These are phyloP conservation scores for Plebejus argus DNA, from an alignment of 2,888 invertebrate genomes.

Conservation along the genomic window DNA sequence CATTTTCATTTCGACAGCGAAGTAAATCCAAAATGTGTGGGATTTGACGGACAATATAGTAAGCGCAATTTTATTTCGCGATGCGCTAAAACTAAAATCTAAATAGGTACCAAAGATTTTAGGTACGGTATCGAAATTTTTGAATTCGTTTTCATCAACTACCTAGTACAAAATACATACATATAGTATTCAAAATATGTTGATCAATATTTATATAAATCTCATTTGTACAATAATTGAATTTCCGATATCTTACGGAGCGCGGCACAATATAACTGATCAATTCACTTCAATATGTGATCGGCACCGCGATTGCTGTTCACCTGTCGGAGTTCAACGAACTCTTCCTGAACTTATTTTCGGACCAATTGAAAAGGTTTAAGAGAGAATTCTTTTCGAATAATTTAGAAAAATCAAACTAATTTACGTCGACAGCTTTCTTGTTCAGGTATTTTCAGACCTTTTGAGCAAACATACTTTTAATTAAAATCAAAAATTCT, in stretches of 20 bases:
- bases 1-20: not conserved
- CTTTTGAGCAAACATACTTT: not conserved
- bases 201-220: not conserved
- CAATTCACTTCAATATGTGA: not conserved
- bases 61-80: no score
- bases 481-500: no score
- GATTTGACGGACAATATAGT: not conserved
- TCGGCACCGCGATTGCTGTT: constrained; percentile 9
- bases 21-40: not conserved
- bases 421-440: not conserved
- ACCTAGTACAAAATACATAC: no score
- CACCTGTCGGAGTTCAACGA: constrained; percentile 2
- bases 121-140: no score
- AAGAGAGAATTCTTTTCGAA: not conserved
- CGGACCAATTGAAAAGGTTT: not conserved
- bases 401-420: not conserved
- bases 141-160: no score
- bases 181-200: not conserved
- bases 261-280: not conserved
- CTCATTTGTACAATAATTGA: not conserved
- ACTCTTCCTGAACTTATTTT: not conserved
- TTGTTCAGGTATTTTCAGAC: not conserved
- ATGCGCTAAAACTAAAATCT: no score
- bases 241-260: not conserved
- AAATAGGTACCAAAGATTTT: no score